Percentiles rank a stretch among this genome's conserved stretches.
Evolutionary conservation across 1,140 invertebrate species (phyloP).

Genomic region (Sarcophaga bullata): DNA sequence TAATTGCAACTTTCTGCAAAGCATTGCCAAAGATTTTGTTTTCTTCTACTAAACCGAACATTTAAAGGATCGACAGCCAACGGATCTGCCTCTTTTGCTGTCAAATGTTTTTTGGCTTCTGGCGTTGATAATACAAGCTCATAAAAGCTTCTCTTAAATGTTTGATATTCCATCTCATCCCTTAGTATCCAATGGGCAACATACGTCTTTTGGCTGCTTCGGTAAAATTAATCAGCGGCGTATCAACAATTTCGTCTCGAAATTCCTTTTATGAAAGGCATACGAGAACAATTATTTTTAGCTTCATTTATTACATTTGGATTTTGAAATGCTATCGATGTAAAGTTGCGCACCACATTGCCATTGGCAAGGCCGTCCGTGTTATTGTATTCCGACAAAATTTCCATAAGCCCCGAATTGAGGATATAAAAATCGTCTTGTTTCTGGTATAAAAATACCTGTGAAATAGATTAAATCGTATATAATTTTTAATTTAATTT

Average conservation of each 20-base stretch:
- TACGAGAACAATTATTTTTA: constrained; percentile 53
- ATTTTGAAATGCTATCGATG: constrained; percentile 57
- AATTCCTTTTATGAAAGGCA: constrained; percentile 56
- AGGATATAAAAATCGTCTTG: constrained; percentile 71
- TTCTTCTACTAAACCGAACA: constrained; percentile 48
- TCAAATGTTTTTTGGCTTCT: constrained; percentile 51
- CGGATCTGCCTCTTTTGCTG: constrained; percentile 49
- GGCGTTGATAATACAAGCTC: constrained; percentile 54
- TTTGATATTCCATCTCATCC: constrained; percentile 56
- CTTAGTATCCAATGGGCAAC: constrained; percentile 62
- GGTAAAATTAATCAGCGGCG: constrained; percentile 54
- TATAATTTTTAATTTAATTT: neutral
- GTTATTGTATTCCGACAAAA: constrained; percentile 69
- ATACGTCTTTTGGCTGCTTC: constrained; percentile 61
- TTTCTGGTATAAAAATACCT: constrained; percentile 71
- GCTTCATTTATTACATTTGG: constrained; percentile 52
- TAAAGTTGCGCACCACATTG: constrained; percentile 59
- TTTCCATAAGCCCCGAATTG: constrained; percentile 76
- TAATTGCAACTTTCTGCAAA: constrained; percentile 55
- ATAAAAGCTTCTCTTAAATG: constrained; percentile 55
- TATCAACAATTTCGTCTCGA: constrained; percentile 48
- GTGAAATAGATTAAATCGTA: constrained; percentile 48
- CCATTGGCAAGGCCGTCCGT: constrained; percentile 56
- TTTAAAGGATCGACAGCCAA: constrained; percentile 58
- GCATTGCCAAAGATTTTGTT: constrained; percentile 54